Conservation (phyloP, 2,797 vertebrate genomes). For the Clamator glandarius region DNA sequence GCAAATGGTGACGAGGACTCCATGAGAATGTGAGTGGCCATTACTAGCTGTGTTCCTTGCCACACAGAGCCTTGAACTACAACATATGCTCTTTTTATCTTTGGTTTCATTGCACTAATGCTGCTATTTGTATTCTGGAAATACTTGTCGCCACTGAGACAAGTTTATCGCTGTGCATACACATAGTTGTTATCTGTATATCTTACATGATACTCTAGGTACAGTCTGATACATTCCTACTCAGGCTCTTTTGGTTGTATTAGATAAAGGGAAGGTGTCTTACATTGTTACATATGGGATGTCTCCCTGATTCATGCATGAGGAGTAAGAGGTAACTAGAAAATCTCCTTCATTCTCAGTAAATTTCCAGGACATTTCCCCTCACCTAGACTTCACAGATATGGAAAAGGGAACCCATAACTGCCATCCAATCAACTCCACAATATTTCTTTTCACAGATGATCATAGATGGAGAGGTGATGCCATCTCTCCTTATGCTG, state of each 20-base stretch:
- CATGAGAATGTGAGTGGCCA: neutral
- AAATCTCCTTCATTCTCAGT: neutral
- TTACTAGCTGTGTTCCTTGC: neutral
- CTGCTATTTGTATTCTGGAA: neutral
- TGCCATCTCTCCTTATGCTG: neutral
- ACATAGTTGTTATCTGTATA: neutral
- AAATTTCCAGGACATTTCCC: neutral
- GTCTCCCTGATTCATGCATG: neutral
- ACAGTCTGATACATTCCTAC: neutral
- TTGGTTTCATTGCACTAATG: neutral
- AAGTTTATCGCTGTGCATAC: neutral
- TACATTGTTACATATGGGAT: rapidly evolving
- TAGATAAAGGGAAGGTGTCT: neutral
- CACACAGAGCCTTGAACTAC: neutral
- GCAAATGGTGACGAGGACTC: neutral
- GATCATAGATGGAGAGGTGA: neutral
- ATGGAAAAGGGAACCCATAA: neutral
- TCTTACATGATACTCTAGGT: neutral
- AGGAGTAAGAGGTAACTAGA: neutral
- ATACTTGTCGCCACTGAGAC: neutral
- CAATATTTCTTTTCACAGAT: neutral
- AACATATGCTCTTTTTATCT: neutral
- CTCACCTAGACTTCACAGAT: neutral
- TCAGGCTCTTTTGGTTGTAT: neutral
- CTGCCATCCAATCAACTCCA: neutral